A percentile compares a stretch with the other conserved stretches of the same genome.
Evolutionary conservation across 2,888 invertebrate genomes (phyloP).

Genomic region (Cerastoderma edule): DNA sequence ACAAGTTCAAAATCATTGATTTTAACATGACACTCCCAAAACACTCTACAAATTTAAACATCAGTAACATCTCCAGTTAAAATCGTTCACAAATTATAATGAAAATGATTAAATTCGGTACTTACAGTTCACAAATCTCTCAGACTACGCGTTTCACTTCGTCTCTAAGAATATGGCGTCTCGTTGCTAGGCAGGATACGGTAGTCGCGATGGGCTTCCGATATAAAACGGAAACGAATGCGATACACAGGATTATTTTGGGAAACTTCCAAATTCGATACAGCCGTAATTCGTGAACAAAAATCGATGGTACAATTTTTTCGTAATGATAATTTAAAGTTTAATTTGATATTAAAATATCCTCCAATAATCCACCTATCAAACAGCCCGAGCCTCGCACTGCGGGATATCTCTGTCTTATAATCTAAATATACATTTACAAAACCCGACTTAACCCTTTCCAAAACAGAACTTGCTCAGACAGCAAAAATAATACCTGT

Average conservation of each 20-base stretch:
- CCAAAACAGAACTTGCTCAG: too few relatives aligned
- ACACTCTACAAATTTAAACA: background rate
- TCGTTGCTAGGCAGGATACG: slow-evolving; percentile 61
- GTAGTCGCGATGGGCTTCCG: slow-evolving; percentile 33
- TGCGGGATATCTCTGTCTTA: slow-evolving; percentile 14
- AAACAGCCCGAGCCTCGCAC: background rate
- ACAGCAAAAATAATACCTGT: too few relatives aligned
- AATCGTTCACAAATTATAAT: background rate
- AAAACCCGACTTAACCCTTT: slow-evolving; percentile 13
- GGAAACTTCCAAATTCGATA: background rate
- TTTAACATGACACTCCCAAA: background rate
- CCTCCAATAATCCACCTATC: slow-evolving; percentile 17
- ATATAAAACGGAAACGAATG: slow-evolving; percentile 19
- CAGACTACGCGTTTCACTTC: background rate
- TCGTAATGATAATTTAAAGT: slow-evolving; percentile 3
- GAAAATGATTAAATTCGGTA: slow-evolving; percentile 3
- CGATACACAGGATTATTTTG: slow-evolving; percentile 3
- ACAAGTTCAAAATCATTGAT: background rate
- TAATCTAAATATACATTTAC: slow-evolving; percentile 10
- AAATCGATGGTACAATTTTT: slow-evolving; percentile 15
- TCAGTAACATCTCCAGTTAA: background rate
- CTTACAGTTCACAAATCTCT: slow-evolving; percentile 12
- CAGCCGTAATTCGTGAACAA: background rate
- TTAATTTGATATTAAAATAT: background rate
- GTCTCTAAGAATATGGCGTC: slow-evolving; percentile 71